phyloP scores from a whole-genome alignment of 1,140 invertebrate genomes.

The Drosophila truncata region DNA sequence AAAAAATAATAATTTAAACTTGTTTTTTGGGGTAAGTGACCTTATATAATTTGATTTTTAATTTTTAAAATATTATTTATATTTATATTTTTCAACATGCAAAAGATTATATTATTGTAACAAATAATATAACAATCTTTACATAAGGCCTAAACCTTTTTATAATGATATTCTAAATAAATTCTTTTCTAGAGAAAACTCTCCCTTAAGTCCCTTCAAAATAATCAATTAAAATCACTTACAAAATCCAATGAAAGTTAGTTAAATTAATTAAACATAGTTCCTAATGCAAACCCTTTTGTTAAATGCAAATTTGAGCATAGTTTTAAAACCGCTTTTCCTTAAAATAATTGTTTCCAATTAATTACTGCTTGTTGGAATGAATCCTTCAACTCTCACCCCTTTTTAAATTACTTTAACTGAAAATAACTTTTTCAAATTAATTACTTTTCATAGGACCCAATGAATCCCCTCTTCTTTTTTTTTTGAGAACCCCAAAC shows the following conservation, averaged over 20 bases:
- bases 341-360: slow-evolving; percentile 1
- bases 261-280: not conserved
- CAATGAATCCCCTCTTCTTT: slow-evolving; percentile 1
- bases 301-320: not conserved
- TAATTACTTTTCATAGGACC: slow-evolving; percentile 14
- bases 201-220: not conserved
- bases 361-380: slow-evolving; percentile 2
- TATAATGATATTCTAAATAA: too few species aligned
- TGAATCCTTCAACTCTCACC: not conserved
- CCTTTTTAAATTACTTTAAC: not conserved
- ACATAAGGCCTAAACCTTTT: not conserved
- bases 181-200: too few species aligned
- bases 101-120: not conserved
- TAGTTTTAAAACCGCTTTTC: not conserved
- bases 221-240: not conserved
- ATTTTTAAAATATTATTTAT: too few species aligned
- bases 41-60: too few species aligned
- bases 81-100: not conserved
- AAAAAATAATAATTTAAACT: too few species aligned
- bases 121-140: too few species aligned
- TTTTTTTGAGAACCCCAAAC: not conserved
- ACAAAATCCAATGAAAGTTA: not conserved
- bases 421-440: slow-evolving; percentile 15
- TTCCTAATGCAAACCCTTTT: not conserved
- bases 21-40: too few species aligned